Percentiles rank a stretch among this genome's conserved stretches.
phyloP scores from a whole-genome alignment of 1,140 invertebrate species.

The Drosophila dunni region DNA sequence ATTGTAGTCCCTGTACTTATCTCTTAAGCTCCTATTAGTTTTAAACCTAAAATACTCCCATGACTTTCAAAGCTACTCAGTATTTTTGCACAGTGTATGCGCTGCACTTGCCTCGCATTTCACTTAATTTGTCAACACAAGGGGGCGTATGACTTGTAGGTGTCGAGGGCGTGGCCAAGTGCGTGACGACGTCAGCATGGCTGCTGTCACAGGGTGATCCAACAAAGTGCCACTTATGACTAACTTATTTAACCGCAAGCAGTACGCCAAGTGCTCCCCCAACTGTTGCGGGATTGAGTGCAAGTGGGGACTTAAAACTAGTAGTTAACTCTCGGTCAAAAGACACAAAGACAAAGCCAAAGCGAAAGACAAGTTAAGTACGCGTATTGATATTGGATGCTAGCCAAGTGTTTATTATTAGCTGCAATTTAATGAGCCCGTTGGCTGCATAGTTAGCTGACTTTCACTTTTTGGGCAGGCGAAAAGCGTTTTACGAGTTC shows the following conservation, averaged over 20 bases:
- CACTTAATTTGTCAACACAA: conserved; percentile 67
- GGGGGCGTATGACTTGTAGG: conserved; percentile 3
- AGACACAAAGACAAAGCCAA: conserved; percentile 15
- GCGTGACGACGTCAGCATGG: conserved; percentile 58
- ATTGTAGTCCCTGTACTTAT: too few relatives aligned
- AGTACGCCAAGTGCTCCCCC: not conserved
- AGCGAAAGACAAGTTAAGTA: not conserved
- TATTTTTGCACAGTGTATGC: too few relatives aligned
- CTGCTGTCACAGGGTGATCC: conserved; percentile 45
- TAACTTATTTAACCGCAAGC: conserved; percentile 22
- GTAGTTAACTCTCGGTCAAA: not conserved
- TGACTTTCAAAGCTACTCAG: too few relatives aligned
- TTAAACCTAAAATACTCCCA: too few relatives aligned
- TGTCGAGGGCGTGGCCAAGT: conserved; percentile 50
- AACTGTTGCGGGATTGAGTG: conserved; percentile 39
- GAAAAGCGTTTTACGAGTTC: conserved; percentile 66
- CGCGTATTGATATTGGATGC: conserved; percentile 12
- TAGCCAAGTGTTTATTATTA: conserved; percentile 56
- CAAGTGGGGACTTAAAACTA: conserved; percentile 54
- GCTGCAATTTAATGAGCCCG: conserved; percentile 70
- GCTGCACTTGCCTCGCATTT: conserved; percentile 47
- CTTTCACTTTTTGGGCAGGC: conserved; percentile 61
- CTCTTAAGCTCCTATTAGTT: too few relatives aligned
- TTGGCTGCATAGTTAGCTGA: conserved; percentile 66
- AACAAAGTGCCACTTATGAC: conserved; percentile 34